phyloP scores from a whole-genome alignment of 2,888 invertebrate genomes.

The Lepidochitona cinerea region DNA sequence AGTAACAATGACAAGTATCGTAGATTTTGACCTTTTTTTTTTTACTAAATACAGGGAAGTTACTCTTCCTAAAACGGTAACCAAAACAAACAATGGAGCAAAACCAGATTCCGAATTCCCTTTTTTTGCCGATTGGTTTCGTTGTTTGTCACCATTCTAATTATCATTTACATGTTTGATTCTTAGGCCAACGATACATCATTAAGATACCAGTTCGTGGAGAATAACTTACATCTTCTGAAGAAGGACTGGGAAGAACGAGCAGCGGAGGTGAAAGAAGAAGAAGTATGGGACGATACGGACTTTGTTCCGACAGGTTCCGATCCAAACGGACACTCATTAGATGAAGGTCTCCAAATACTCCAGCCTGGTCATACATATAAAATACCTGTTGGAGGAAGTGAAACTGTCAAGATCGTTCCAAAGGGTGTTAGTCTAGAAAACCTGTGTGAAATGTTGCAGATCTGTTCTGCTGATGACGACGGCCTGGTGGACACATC shows the following conservation, averaged over 20 bases:
- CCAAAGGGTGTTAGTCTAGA: neutral
- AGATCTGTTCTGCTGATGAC: neutral
- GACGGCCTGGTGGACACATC: neutral
- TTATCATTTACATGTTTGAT: too few species aligned
- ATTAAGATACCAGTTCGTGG: neutral
- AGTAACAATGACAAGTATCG: too few species aligned
- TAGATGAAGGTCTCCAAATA: neutral
- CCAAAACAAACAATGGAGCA: too few species aligned
- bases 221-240: neutral
- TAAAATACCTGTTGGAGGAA: neutral
- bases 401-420: neutral
- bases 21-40: too few species aligned
- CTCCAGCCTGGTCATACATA: neutral
- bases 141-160: too few species aligned
- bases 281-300: constrained; percentile 1
- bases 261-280: neutral
- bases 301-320: neutral
- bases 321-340: neutral
- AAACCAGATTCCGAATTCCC: too few species aligned
- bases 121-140: too few species aligned
- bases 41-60: too few species aligned
- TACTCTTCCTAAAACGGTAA: too few species aligned
- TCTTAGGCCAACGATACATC: neutral
- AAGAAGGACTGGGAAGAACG: neutral
- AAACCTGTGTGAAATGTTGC: neutral